These are phyloP conservation scores for Sanderia malayensis DNA, from an alignment of 30 jellyfish, hydroid and myxozoan genomes.

Conservation along the genomic window DNA sequence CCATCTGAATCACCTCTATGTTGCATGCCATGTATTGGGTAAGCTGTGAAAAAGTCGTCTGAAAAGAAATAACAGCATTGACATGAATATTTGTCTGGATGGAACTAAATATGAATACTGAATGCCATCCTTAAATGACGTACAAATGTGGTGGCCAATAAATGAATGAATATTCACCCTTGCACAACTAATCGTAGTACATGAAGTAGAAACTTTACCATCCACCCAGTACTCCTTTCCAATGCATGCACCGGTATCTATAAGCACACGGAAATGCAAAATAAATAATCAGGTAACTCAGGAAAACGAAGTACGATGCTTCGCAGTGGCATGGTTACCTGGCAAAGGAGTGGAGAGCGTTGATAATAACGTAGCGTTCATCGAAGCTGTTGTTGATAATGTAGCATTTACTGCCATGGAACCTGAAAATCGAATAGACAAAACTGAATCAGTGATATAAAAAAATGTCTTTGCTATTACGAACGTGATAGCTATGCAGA, in stretches of 20 bases:
- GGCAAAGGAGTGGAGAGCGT: too few relatives aligned
- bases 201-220: constrained; percentile 10
- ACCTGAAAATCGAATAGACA: too few relatives aligned
- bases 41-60: neutral
- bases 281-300: too few relatives aligned
- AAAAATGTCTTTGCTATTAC: too few relatives aligned
- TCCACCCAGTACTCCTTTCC: constrained; percentile 34
- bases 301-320: too few relatives aligned
- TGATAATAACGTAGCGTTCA: too few relatives aligned
- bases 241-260: constrained; percentile 15
- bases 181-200: constrained; percentile 32
- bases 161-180: neutral
- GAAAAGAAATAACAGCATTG: neutral
- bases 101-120: neutral
- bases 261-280: too few relatives aligned
- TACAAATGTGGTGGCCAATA: neutral
- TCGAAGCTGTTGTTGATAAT: too few relatives aligned
- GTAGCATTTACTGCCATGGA: too few relatives aligned
- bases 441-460: too few relatives aligned
- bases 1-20: neutral
- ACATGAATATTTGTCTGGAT: neutral
- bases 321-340: too few relatives aligned
- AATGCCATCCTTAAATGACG: neutral
- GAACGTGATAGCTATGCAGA: too few relatives aligned
- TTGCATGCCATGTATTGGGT: neutral